Base-by-base conservation (phyloP, 2,888 invertebrate species). In the Andrena trimmerana region DNA sequence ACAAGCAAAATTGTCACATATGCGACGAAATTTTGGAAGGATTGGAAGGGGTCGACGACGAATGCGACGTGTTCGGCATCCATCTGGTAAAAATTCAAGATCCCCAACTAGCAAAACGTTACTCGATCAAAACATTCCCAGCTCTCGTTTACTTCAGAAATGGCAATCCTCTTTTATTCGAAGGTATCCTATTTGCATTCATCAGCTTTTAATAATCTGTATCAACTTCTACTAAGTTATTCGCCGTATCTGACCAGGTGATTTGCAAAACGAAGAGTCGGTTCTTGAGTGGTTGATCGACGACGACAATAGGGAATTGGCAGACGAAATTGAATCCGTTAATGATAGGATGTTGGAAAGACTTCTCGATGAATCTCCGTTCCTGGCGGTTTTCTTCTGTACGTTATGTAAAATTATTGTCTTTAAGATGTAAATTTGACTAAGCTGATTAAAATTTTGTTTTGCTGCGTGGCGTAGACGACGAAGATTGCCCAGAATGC, bases 51-150 rank as follows among this genome's bases (percentile, higher is more conserved):
- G 97, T 98, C 87, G 98, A 98, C 92, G 98, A 98, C 91, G 98
- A 98, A 94, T 98, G 97, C 91, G 98, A 98, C 92, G 97, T 98
- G 0, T 98, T 97, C 93, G 98, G 98, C 67, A 98, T 98, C 90
- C 98, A 98, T 90, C 96, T 98, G 96, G 98, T 98, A 0, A 97
- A 98, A 93, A 98, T 98, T 90, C 97, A 97, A 94, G 98, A 98
- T 94, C 97, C 97, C 0, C 97, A 97, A 92, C 94, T 98, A 80
- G 98, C 98, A 6, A 98, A 98, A 93, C 96, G 98, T 89, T 98
- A 98, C 94, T 98, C 98, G 81, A 98, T 98, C 83, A 98, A 98
- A 94, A 98, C 98, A 71, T 98, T 98, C 94, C 98, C 98, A 1
- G 98, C 98, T 13, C 95, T 98, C 92, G 98, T 98, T 0, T 98